Base-by-base conservation (phyloP, 2,113 vertebrate species). In the Hydropotes inermis region DNA sequence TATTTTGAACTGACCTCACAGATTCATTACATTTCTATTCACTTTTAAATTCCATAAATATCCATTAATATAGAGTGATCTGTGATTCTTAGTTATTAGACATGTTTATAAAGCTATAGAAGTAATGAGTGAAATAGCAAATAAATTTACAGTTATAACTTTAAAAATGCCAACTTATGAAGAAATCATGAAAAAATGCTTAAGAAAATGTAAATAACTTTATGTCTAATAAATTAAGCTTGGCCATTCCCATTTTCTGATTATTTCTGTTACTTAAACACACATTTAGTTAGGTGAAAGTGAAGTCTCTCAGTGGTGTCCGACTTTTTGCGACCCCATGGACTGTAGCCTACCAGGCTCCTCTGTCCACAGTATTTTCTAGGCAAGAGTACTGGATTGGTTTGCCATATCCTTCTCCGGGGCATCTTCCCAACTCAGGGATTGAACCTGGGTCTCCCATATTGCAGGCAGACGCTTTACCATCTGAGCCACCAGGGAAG, bases 211-310 rank as follows among this genome's bases (percentile, higher is more conserved):
- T 55, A 95, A 81, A 43, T 6, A 91, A 70, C 4, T 86, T 79
- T 78, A 17, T 91, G 10, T 5, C 60, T 88, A 87, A 33, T 79
- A 91, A 83, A 70, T 81, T 95, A 85, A 43, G 25, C 2, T 74
- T 94, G 76, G 7, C 28, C 57, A 79, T 83, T 10, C 15, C 25
- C 36, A 52, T 92, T 96, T 97, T 83, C 33, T 76, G 25, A 91
- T 91, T 95, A 61, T 79, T 96, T 94, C 90, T 85, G 89, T 96
- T 78, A 88, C 84, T 83, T 98, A 97, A 91, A 90, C 70, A 78
- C n/a, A 74, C 84, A 93, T 97, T 36, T 70, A 36, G 23, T 67
- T 70, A 70, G 19, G 64, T 70, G 19, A 36, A 70, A 70, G 19
- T 70, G 64, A 36, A 70, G 17, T 70, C 11, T 1, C 67, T 70